Base-by-base conservation (phyloP, 1,140 invertebrate genomes). In the Monomorium pharaonis region DNA sequence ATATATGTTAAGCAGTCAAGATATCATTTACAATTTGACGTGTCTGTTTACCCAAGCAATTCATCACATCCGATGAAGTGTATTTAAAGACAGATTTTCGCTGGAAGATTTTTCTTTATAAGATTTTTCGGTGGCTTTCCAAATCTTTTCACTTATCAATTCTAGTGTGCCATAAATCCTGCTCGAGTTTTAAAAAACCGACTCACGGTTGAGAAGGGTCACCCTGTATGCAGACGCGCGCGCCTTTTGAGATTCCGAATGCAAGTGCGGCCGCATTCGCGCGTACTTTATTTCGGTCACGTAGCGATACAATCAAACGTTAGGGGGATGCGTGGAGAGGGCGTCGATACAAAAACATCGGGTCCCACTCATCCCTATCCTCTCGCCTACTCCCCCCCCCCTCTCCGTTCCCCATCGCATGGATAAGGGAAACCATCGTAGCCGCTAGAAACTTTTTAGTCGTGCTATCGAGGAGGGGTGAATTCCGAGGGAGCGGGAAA, bases 281-380 rank as follows among this genome's bases (percentile, higher is more conserved):
- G 10, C 63, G 10, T 51, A 47, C 24, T 88, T 86, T 88, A 89
- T 89, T 89, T 89, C 87, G 24, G 56, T 89, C 88, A 89, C 88
- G 88, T 89, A 44, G 24, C 62, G 67, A 49, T 60, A 83, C 88
- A 72, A 89, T 89, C 87, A 86, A 86, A 89, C 58, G 76, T 47
- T 83, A 67, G 74, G 56, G 58, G 83, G 30, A 51, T 47, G 72
- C 65, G 80, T 84, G 56, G 60, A 49, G 44, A 67, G 67, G 12
- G 33, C 37, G 27, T 24, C 88, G 63, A 76, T 77, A 88, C 76
- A 86, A 88, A 86, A 89, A 88, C 88, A 86, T 18, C 86, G 70
- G n/a, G 49, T 58, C 37, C 21, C 56, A 12, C 44, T 56, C 60
- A 33, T 47, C 21, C 62, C 75, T 5, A 67, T 6, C 12, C 18